These are phyloP conservation scores for Heterodera filipjevi DNA, from an alignment of 2,888 invertebrate species.

Conservation along the genomic window DNA sequence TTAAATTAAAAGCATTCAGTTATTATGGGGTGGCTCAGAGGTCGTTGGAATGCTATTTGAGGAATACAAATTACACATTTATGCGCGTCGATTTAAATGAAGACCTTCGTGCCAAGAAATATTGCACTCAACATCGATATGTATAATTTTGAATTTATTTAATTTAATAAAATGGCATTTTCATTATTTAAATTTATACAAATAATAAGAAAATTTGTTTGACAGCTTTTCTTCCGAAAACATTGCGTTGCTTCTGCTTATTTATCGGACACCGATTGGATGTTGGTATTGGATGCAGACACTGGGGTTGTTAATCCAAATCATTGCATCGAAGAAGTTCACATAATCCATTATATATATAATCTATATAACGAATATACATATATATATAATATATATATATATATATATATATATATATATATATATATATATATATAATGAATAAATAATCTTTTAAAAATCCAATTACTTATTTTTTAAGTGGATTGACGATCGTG, in stretches of 20 bases:
- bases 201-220: background rate
- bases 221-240: slow-evolving; percentile 59
- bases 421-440: too few relatives aligned
- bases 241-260: slow-evolving; percentile 63
- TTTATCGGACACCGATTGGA: slow-evolving; percentile 61
- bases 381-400: background rate
- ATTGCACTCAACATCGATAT: slow-evolving; percentile 35
- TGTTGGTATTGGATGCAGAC: slow-evolving; percentile 64
- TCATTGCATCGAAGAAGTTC: slow-evolving; percentile 62
- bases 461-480: background rate
- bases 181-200: background rate
- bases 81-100: slow-evolving; percentile 48
- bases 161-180: background rate
- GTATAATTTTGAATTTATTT: slow-evolving; percentile 5
- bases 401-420: background rate
- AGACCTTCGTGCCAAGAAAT: slow-evolving; percentile 32
- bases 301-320: slow-evolving; percentile 64
- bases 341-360: background rate
- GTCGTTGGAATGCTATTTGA: slow-evolving; percentile 58
- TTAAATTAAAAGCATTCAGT: slow-evolving; percentile 46
- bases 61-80: slow-evolving; percentile 56
- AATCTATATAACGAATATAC: background rate
- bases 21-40: slow-evolving; percentile 59
- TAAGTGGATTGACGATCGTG: slow-evolving; percentile 60
- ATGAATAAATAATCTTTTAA: too few relatives aligned